phyloP scores from a whole-genome alignment of 2,888 invertebrate genomes.

The Drosophila dives region DNA sequence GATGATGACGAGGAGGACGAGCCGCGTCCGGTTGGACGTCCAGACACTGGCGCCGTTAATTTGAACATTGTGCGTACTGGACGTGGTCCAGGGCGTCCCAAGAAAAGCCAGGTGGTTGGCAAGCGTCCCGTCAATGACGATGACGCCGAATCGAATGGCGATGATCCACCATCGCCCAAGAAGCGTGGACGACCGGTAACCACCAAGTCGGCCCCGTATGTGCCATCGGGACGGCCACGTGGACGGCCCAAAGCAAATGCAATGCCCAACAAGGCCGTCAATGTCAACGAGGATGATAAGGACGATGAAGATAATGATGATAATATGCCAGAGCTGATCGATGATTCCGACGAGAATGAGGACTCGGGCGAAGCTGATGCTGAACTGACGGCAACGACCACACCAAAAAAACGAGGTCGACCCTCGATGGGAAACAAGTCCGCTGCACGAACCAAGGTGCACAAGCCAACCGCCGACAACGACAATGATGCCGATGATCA shows the following conservation, averaged over 20 bases:
- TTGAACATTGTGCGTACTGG: constrained; percentile 76
- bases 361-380: constrained; percentile 23
- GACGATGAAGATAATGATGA: constrained; percentile 8
- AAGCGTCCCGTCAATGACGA: constrained; percentile 2
- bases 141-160: constrained; percentile 38
- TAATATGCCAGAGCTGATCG: constrained; percentile 22
- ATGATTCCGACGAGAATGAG: constrained; percentile 30
- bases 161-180: constrained; percentile 31
- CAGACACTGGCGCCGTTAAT: constrained; percentile 68
- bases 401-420: constrained; percentile 69
- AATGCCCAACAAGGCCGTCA: background rate
- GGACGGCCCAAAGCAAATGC: constrained; percentile 69
- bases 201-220: constrained; percentile 30
- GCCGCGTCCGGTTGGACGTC: constrained; percentile 75
- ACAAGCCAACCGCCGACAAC: constrained; percentile 9
- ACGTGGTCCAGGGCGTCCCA: constrained; percentile 78
- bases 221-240: constrained; percentile 74
- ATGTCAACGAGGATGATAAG: constrained; percentile 10
- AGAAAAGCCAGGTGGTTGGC: constrained; percentile 36
- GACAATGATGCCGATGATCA: constrained; percentile 36
- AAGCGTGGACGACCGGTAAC: constrained; percentile 63
- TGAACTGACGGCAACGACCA: constrained; percentile 7
- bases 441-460: constrained; percentile 47
- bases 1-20: constrained; percentile 66
- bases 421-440: constrained; percentile 41